Base-by-base conservation (phyloP, 2,888 invertebrate genomes). In the Drosophila helvetica region DNA sequence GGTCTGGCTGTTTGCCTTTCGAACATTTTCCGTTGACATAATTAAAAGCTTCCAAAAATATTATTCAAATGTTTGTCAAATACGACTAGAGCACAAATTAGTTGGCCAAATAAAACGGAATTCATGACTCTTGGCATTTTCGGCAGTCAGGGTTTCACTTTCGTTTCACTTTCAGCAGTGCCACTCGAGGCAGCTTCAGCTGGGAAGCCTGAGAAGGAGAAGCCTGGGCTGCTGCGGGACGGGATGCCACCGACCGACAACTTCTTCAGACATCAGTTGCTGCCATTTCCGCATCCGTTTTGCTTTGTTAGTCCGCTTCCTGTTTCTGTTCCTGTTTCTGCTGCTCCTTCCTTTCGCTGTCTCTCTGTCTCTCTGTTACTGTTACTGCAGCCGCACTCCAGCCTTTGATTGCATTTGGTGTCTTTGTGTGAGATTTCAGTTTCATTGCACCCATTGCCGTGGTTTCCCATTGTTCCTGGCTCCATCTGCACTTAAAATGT, bases 401-500 rank as follows among this genome's bases (percentile, higher is more conserved):
- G 68, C 68, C 68, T 74, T 61, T 75, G 72, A 72, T 70, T 68
- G 65, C 72, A 73, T 53, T 60, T 52, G 62, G 60, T 60, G 48
- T 68, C 60, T 71, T 57, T 74, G 67, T 47, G 64, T 50, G 47
- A 61, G 81, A 75, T 84, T 80, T 84, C 61, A 78, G 75, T 84
- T 83, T 77, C 86, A 84, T 86, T 86, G 84, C 69, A 65, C 65
- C 66, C 86, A 75, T 79, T 79, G 71, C 67, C 71, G 76, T 75
- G 59, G 67, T 56, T 66, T 62, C 48, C 65, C 64, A 59, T 61
- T 54, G 62, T 70, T 70, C 58, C 64, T 46, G 52, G 70, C 69
- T 30, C 42, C 77, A 75, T 70, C 79, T 86, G 81, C 86, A 80
- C 84, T 83, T 84, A 75, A 84, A 84, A 79, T 86, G 83, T 79